Percentiles rank a stretch among this genome's conserved stretches.
Evolutionary conservation across 1,140 invertebrate species (phyloP).

Genomic region (Solenopsis fugax): DNA sequence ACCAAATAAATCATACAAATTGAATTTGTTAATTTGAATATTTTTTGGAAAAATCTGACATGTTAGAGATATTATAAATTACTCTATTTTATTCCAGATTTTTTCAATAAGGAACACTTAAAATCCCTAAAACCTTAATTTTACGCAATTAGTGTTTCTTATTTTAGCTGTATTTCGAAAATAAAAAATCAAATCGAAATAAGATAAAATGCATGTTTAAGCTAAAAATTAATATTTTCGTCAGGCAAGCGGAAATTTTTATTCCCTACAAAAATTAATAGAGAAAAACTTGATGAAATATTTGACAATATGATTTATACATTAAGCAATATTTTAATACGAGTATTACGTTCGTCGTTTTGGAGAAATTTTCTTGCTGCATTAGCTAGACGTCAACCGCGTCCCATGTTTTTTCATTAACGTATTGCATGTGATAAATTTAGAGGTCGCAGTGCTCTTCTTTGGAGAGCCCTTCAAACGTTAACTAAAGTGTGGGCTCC

Average conservation of each 20-base stretch:
- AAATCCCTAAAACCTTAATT: no score
- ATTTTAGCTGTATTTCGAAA: no score
- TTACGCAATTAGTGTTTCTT: no score
- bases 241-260: background rate
- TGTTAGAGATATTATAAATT: no score
- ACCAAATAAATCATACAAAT: no score
- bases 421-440: conserved; percentile 14
- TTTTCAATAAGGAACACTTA: no score
- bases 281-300: background rate
- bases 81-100: no score
- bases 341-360: background rate
- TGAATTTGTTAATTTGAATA: no score
- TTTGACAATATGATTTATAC: conserved; percentile 4
- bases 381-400: background rate
- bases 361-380: background rate
- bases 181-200: no score
- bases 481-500: conserved; percentile 41
- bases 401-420: conserved; percentile 8
- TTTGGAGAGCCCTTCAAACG: background rate
- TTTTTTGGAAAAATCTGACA: no score
- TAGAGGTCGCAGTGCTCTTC: background rate
- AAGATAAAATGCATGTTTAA: no score
- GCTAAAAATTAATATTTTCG: no score
- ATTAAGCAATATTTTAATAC: background rate
- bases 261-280: background rate